These are phyloP conservation scores for Acanthurus lineatus DNA, from an alignment of 2,797 vertebrate species.

Conservation along the genomic window DNA sequence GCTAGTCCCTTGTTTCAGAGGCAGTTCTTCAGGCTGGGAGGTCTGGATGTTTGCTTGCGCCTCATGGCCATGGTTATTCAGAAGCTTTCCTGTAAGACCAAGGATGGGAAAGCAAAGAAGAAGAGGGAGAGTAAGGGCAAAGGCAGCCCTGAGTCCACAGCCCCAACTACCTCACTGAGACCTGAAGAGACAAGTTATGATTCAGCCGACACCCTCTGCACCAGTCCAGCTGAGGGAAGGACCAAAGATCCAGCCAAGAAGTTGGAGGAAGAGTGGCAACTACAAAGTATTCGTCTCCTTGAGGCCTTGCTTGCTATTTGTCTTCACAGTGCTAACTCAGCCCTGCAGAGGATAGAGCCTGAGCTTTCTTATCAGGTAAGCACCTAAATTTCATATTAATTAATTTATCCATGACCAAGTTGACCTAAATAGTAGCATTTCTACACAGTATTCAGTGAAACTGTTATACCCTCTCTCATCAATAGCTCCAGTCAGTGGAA, in stretches of 20 bases:
- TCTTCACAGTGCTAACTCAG: constrained; percentile 89
- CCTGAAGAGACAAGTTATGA: constrained; percentile 62
- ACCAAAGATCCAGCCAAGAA: constrained; percentile 76
- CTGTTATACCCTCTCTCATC: neutral
- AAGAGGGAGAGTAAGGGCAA: constrained; percentile 78
- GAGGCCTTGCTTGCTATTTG: constrained; percentile 96
- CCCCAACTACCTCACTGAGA: constrained; percentile 19
- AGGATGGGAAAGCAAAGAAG: constrained; percentile 82
- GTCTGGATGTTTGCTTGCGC: constrained; percentile 91
- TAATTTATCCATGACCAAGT: neutral
- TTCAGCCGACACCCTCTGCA: constrained; percentile 34
- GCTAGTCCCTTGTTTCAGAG: constrained; percentile 91
- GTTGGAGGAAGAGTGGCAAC: constrained; percentile 88
- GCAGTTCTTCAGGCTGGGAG: constrained; percentile 93
- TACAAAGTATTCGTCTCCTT: constrained; percentile 92
- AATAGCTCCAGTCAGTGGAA: constrained; percentile 87
- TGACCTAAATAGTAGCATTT: neutral
- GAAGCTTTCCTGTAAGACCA: constrained; percentile 85
- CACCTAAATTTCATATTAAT: constrained; percentile 2
- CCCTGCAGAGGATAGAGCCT: constrained; percentile 88
- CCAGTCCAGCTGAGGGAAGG: constrained; percentile 62
- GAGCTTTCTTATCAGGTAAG: constrained; percentile 90
- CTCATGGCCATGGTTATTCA: constrained; percentile 94
- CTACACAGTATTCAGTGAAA: neutral
- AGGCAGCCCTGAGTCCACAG: constrained; percentile 72